Conservation (phyloP, 2,888 invertebrate species). For the Scaptomyza reducta region DNA sequence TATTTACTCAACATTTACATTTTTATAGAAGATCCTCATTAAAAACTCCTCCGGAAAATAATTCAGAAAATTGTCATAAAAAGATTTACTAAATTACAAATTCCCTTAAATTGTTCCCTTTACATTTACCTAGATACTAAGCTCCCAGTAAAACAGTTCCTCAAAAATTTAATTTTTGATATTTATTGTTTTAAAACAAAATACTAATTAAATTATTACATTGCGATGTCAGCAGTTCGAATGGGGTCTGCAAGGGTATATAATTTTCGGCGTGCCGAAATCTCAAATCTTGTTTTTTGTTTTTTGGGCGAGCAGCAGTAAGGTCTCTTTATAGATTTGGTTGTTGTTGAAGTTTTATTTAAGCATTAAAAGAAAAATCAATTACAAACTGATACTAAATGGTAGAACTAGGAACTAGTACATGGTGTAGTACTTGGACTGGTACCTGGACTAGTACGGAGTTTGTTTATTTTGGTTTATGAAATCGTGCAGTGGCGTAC, state of each 20-base stretch:
- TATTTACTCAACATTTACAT: too few relatives aligned
- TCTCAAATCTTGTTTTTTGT: neutral
- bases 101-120: too few relatives aligned
- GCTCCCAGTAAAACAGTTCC: neutral
- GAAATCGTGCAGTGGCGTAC: conserved; percentile 84
- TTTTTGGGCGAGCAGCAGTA: conserved; percentile 37
- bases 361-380: conserved; percentile 66
- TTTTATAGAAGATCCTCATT: too few relatives aligned
- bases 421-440: conserved; percentile 20
- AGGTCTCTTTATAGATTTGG: conserved; percentile 40
- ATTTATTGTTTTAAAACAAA: neutral
- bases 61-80: too few relatives aligned
- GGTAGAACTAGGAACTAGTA: conserved; percentile 47
- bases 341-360: conserved; percentile 61
- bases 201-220: neutral
- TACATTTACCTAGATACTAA: too few relatives aligned
- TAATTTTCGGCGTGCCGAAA: conserved; percentile 1
- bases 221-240: neutral
- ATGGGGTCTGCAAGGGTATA: neutral
- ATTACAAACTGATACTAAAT: conserved; percentile 73
- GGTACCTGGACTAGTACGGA: conserved; percentile 34
- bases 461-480: conserved; percentile 72
- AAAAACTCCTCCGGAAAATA: too few relatives aligned
- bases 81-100: too few relatives aligned
- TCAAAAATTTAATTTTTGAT: neutral